Evolutionary conservation across 2,797 vertebrate genomes (phyloP).

Genomic region (Gastrophryne carolinensis): DNA sequence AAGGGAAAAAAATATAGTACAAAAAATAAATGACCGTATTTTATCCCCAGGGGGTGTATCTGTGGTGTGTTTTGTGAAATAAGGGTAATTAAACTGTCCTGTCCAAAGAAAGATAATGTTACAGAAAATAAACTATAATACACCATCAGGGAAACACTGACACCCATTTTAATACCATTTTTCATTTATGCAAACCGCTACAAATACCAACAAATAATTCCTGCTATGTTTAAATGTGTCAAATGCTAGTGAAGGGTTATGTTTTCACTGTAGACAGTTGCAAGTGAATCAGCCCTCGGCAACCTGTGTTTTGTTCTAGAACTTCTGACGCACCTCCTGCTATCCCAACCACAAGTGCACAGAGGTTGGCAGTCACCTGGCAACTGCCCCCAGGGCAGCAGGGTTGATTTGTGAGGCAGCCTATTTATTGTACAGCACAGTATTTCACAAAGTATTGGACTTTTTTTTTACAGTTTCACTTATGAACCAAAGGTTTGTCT

Average conservation of each 20-base stretch:
- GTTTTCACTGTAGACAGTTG: constrained; percentile 6
- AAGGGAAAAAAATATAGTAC: too few relatives aligned
- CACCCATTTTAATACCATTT: not conserved
- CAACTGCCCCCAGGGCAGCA: constrained; percentile 43
- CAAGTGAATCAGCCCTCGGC: constrained; percentile 35
- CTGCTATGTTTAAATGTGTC: not conserved
- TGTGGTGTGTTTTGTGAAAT: too few relatives aligned
- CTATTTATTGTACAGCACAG: constrained; percentile 40
- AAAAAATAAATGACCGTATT: too few relatives aligned
- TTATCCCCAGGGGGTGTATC: too few relatives aligned
- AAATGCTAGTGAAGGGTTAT: constrained; percentile 24
- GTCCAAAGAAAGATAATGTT: too few relatives aligned
- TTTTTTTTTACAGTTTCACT: constrained; percentile 10
- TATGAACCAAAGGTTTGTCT: too few relatives aligned
- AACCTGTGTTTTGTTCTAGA: constrained; percentile 49
- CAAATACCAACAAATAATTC: too few relatives aligned
- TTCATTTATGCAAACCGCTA: too few relatives aligned
- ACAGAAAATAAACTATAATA: too few relatives aligned
- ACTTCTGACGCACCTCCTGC: constrained; percentile 49
- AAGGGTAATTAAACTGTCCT: too few relatives aligned
- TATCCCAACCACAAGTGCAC: constrained; percentile 46
- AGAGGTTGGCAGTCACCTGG: constrained; percentile 46
- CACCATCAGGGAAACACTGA: too few relatives aligned
- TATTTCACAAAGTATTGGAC: not conserved
- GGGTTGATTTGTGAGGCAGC: constrained; percentile 37